Evolutionary conservation across 2,113 vertebrate species (phyloP).

Genomic region (Alexandromys fortis): DNA sequence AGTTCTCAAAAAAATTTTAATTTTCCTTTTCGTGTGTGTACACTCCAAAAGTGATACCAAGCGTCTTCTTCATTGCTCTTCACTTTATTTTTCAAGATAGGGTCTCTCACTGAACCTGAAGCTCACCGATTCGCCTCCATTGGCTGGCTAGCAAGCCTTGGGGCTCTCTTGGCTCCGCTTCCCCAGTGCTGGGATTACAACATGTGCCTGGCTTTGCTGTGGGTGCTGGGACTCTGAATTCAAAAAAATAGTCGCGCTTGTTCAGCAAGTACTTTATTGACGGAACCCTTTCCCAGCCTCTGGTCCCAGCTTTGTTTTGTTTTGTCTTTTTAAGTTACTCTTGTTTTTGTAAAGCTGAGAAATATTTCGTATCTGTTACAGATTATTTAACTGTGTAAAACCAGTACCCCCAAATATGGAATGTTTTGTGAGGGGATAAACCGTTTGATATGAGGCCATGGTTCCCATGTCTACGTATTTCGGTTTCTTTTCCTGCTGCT

Average conservation of each 20-base stretch:
- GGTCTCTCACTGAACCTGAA: not conserved
- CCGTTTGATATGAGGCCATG: not conserved
- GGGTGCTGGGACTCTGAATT: not conserved
- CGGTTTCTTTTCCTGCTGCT: not conserved
- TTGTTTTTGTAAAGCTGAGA: constrained; percentile 33
- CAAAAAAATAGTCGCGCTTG: not conserved
- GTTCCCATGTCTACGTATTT: not conserved
- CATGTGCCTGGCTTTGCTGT: not conserved
- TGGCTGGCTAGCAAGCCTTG: not conserved
- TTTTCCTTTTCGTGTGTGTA: not conserved
- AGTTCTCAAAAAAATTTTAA: not conserved
- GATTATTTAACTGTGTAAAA: not conserved
- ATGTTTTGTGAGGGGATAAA: not conserved
- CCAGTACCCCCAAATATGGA: not conserved
- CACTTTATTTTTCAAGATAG: not conserved
- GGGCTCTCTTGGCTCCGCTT: not conserved
- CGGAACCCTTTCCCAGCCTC: not conserved
- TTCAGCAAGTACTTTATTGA: not conserved
- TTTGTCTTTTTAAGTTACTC: not conserved
- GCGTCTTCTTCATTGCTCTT: not conserved
- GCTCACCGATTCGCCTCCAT: not conserved
- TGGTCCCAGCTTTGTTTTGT: not conserved
- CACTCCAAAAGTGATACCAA: not conserved
- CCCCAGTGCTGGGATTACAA: too few relatives aligned
- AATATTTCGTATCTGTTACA: not conserved